Percentiles rank a stretch among this genome's conserved stretches.
phyloP scores from a whole-genome alignment of 1,140 invertebrate genomes.

The Pomacea maculata region DNA sequence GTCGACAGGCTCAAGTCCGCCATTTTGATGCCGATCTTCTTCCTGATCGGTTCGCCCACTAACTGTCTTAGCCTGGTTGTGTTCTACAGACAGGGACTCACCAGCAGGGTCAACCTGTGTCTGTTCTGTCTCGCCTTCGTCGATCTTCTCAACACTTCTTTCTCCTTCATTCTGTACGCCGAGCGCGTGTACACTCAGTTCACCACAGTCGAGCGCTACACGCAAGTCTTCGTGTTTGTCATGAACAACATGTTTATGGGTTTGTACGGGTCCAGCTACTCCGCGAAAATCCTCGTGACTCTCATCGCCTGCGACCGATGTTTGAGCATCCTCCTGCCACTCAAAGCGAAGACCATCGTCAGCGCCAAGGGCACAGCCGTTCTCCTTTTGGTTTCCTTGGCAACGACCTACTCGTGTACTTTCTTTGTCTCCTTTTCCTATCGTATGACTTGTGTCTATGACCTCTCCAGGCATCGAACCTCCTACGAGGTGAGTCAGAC shows the following conservation, averaged over 20 bases:
- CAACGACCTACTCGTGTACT: not conserved
- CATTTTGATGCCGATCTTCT: too few relatives aligned
- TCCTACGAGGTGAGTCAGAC: not conserved
- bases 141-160: not conserved
- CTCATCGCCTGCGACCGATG: slow-evolving; percentile 8
- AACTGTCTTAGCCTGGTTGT: too few relatives aligned
- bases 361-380: not conserved
- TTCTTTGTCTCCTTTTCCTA: slow-evolving; percentile 2
- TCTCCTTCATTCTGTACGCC: slow-evolving; percentile 11
- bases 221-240: not conserved
- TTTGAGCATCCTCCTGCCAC: not conserved
- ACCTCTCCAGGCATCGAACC: not conserved
- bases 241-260: slow-evolving; percentile 1
- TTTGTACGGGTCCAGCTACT: not conserved
- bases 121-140: not conserved
- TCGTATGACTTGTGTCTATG: slow-evolving; percentile 6
- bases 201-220: slow-evolving; percentile 9
- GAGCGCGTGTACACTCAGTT: slow-evolving; percentile 14
- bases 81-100: too few relatives aligned
- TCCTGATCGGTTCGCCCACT: too few relatives aligned
- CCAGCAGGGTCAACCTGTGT: too few relatives aligned
- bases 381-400: not conserved
- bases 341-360: slow-evolving; percentile 6
- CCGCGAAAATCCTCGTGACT: not conserved
- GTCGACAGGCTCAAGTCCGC: too few relatives aligned